Base-by-base conservation (phyloP, 1,140 invertebrate genomes). In the Pseudomyrmex pallidus region DNA sequence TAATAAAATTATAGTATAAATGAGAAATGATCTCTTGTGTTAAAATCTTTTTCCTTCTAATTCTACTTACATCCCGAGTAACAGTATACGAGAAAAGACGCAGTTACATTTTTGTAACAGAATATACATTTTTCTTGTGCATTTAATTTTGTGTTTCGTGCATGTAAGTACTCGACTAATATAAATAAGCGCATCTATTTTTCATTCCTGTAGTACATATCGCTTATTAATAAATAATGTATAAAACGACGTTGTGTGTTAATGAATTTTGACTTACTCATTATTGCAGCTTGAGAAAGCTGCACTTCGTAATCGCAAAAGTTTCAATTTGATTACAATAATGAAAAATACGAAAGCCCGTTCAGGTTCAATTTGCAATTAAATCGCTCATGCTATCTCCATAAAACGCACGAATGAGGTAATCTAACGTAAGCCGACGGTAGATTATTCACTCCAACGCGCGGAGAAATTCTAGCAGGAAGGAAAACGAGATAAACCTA, bases 1-100 rank as follows among this genome's bases (percentile, higher is more conserved):
- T 87, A 93, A 92, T 93, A 93, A 93, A 35, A 93, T 91, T 89
- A 90, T 92, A 93, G 92, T 78, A 91, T 92, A 91, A 92, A 87
- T 89, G 83, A 86, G 88, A 13, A 15, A 7, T 15, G 13, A 15
- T 2, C 2, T 72, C n/a, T n/a, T n/a, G n/a, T 67, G 9, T 61
- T 48, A 10, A 57, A 46, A 25, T 13, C 4, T 59, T 15, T 78
- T 8, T 59, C 44, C n/a, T 35, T 25, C 20, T 1, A 13, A 10
- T 44, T 7, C 0, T 25, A 52, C 17, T 66, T 35, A 20, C 4
- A 10, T 76, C 1, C 15, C 25, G 13, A 10, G 8, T 2, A 70
- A 12, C 20, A n/a, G 35, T 12, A 62, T 22, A 61, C 7, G 20
- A 17, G 35, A 9, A 48, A 46, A 52, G 0, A 4, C 17, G 8